Evolutionary conservation across 2,113 vertebrate genomes (phyloP).

Genomic region (Chelonoidis abingdonii): DNA sequence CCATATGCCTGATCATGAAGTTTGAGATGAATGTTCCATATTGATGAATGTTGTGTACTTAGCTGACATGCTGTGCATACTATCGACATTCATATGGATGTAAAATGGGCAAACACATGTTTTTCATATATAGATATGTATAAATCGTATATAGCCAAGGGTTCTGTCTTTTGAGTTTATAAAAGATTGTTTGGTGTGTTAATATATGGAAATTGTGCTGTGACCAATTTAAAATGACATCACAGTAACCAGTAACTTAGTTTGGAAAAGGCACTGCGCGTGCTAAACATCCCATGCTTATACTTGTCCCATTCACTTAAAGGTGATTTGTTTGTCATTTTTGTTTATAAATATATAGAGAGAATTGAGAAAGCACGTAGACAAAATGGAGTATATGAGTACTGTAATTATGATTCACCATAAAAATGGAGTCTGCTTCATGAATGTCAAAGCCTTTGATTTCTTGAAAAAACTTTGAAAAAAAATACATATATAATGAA

Average conservation of each 20-base stretch:
- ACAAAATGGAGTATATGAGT: slow-evolving; percentile 23
- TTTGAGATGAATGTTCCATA: not conserved
- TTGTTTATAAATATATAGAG: not conserved
- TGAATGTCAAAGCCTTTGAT: slow-evolving; percentile 50
- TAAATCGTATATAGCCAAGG: not conserved
- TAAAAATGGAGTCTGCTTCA: slow-evolving; percentile 22
- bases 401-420: slow-evolving; percentile 22
- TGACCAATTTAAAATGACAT: not conserved
- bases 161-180: not conserved
- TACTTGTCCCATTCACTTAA: not conserved
- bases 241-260: not conserved
- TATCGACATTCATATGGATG: not conserved
- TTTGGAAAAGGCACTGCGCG: not conserved
- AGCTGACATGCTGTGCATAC: not conserved
- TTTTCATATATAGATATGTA: not conserved
- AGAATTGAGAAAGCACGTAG: not conserved
- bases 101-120: not conserved
- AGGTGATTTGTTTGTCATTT: not conserved
- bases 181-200: not conserved
- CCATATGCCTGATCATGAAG: accelerated
- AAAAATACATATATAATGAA: not conserved
- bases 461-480: slow-evolving; percentile 23
- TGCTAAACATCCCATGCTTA: not conserved
- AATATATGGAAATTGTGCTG: not conserved
- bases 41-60: accelerated